A percentile compares a stretch with the other conserved stretches of the same genome.
Evolutionary conservation across 2,797 vertebrate species (phyloP).

Genomic region (Darevskia mixta): DNA sequence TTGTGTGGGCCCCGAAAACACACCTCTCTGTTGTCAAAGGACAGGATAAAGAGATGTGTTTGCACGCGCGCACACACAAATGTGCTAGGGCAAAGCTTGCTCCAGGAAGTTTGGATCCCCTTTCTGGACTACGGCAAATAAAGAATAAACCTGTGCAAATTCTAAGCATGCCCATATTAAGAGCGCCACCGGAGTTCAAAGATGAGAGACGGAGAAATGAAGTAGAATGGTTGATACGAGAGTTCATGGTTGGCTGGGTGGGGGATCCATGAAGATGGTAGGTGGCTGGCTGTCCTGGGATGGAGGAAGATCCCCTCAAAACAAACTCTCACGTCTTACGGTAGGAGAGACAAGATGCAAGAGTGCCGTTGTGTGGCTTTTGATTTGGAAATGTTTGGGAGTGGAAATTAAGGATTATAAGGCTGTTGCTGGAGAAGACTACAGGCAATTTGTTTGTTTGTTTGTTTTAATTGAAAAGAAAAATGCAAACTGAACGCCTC

Average conservation of each 20-base stretch:
- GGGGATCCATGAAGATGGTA: background rate
- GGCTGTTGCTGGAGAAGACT: background rate
- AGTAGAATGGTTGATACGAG: background rate
- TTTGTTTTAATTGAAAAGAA: too few species aligned
- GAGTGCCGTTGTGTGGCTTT: background rate
- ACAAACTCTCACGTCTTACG: background rate
- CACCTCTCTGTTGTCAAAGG: too few species aligned
- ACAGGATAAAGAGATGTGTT: too few species aligned
- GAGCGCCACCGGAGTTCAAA: background rate
- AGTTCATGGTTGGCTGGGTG: background rate
- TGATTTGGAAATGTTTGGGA: background rate
- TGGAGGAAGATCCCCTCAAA: background rate
- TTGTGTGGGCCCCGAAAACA: too few species aligned
- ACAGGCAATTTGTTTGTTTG: background rate
- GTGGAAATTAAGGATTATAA: background rate
- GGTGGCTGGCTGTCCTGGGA: too few species aligned
- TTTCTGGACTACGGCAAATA: background rate
- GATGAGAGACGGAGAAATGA: background rate
- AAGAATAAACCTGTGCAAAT: background rate
- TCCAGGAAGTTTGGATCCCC: background rate
- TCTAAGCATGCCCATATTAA: background rate
- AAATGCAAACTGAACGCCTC: too few species aligned
- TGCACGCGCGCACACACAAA: background rate
- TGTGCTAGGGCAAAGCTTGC: background rate
- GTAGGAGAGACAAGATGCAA: background rate